Percentiles rank a stretch among this genome's conserved stretches.
phyloP scores from a whole-genome alignment of 2,888 invertebrate genomes.

The Pachliopta kotzebuea region DNA sequence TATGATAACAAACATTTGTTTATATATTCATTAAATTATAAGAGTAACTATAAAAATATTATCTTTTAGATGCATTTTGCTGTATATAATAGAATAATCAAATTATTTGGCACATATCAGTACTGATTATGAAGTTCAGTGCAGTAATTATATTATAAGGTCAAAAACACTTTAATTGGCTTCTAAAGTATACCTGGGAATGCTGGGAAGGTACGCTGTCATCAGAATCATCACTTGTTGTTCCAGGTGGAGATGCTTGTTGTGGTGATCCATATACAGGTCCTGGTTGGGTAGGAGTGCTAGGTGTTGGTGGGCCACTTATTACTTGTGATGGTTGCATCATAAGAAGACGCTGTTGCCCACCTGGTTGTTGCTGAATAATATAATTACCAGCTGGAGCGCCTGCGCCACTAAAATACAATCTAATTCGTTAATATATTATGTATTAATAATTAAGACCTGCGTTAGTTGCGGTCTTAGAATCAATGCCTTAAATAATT shows the following conservation, averaged over 20 bases:
- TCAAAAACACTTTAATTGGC: background rate
- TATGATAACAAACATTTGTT: too few species aligned
- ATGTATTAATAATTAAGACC: background rate
- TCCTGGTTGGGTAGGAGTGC: constrained; percentile 62
- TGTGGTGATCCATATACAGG: constrained; percentile 80
- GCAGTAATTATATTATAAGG: background rate
- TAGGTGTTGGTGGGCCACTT: constrained; percentile 70
- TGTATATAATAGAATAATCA: too few species aligned
- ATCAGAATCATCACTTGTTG: constrained; percentile 93
- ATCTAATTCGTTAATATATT: background rate
- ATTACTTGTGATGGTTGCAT: constrained; percentile 78
- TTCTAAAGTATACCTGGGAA: constrained; percentile 67
- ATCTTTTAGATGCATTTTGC: too few species aligned
- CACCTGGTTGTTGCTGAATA: constrained; percentile 81
- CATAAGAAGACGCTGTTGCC: constrained; percentile 76
- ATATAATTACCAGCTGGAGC: constrained; percentile 82
- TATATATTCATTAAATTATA: too few species aligned
- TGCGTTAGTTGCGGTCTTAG: background rate
- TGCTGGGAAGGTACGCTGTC: constrained; percentile 87
- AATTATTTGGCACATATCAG: background rate
- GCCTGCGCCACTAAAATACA: constrained; percentile 59
- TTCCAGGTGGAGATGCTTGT: constrained; percentile 84
- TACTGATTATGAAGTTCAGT: background rate
- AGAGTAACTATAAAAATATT: too few species aligned
- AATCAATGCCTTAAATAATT: background rate